A percentile compares a stretch with the other conserved stretches of the same genome.
Conservation (phyloP, 2,113 vertebrate species). For the Equus przewalskii region DNA sequence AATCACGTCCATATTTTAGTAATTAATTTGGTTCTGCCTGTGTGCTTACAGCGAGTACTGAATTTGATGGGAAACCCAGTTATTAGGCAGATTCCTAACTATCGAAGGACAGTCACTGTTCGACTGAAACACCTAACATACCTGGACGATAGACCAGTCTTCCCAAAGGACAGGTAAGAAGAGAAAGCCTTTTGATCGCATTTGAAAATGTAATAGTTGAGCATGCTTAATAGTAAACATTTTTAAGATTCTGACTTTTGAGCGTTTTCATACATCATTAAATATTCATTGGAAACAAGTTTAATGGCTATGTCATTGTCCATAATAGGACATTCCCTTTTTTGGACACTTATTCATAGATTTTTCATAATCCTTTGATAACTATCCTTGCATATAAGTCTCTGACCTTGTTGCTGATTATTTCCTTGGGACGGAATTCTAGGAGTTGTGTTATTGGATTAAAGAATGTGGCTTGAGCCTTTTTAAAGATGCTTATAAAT, state of each 20-base stretch:
- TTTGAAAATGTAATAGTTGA: neutral
- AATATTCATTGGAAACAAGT: neutral
- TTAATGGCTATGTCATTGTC: neutral
- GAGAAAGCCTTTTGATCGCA: neutral
- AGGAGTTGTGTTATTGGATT: neutral
- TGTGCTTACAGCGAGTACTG: constrained; percentile 90
- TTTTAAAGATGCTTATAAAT: neutral
- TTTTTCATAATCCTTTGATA: neutral
- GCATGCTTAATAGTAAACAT: neutral
- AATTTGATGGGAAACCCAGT: constrained; percentile 95
- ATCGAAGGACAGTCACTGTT: constrained; percentile 93
- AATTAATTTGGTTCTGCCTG: neutral
- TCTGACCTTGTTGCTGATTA: neutral
- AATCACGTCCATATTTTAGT: neutral
- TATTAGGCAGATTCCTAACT: constrained; percentile 92
- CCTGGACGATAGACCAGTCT: constrained; percentile 96
- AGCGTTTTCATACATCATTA: neutral
- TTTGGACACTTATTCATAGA: neutral
- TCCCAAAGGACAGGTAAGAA: constrained; percentile 95
- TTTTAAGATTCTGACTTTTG: neutral
- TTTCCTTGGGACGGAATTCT: neutral
- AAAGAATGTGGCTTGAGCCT: neutral
- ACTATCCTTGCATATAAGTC: neutral
- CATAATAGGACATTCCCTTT: neutral
- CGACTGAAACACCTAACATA: constrained; percentile 92